Evolutionary conservation across 2,113 vertebrate genomes (phyloP).

Genomic region (Chloebia gouldiae): DNA sequence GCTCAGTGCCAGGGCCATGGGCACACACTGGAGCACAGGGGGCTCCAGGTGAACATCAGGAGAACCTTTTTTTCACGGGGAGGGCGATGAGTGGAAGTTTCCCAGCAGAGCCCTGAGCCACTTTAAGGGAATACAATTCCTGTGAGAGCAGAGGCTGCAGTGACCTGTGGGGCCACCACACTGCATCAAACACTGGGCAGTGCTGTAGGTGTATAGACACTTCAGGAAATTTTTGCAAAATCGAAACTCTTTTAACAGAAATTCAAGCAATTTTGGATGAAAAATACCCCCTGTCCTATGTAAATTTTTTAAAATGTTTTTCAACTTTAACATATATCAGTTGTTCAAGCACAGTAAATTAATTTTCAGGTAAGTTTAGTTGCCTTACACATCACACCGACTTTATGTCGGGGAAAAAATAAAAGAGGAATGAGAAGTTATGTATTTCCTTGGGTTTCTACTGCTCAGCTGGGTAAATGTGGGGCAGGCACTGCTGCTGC

Average conservation of each 20-base stretch:
- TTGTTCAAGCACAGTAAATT: not conserved
- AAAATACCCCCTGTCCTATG: not conserved
- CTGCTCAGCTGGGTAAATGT: not conserved
- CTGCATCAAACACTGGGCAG: not conserved
- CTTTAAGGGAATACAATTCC: not conserved
- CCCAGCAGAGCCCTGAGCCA: rapidly evolving
- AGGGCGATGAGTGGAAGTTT: not conserved
- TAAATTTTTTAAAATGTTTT: not conserved
- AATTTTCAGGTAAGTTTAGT: not conserved
- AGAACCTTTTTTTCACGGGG: not conserved
- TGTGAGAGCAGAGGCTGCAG: not conserved
- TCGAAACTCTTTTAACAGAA: not conserved
- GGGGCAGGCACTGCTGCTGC: not conserved
- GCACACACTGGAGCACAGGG: not conserved
- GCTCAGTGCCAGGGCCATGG: not conserved
- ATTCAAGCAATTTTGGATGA: not conserved
- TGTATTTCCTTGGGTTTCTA: not conserved
- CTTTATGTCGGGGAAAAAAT: not conserved
- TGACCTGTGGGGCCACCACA: rapidly evolving
- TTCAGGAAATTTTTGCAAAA: not conserved
- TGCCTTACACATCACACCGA: not conserved
- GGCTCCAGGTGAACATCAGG: not conserved
- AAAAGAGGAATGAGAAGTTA: not conserved
- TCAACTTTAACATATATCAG: not conserved
- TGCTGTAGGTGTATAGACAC: rapidly evolving